Base-by-base conservation (phyloP, 1,140 invertebrate genomes). In the Tribolium madens region DNA sequence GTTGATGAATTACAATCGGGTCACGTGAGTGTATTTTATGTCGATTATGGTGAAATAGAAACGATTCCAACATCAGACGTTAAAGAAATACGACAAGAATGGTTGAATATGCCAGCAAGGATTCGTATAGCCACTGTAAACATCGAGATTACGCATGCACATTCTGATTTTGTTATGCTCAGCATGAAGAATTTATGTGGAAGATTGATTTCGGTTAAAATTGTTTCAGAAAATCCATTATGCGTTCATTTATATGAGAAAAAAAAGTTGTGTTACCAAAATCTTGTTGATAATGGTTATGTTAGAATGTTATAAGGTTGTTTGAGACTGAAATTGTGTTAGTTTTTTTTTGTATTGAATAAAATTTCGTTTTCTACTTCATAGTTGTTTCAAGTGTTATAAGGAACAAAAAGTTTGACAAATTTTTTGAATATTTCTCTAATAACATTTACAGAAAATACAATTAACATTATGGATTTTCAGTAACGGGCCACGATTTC, bases 401-500 rank as follows among this genome's bases (percentile, higher is more conserved):
- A 26, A 26, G 21, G 2, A 4, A 26, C 3, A 4, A 26, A 26
- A 26, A 3, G 21, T 26, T 3, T 5, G 0, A 26, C 21, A 26
- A n/a, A 26, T 71, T 47, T 71, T 48, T 17, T 57, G 1, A 57
- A 57, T 72, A 52, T 72, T 47, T 72, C 21, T 72, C 50, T 50
- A 52, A 52, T 72, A 72, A 17, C 46, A 57, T 64, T 64, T 64
- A 64, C 57, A 64, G 57, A 64, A 64, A 64, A 64, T 64, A 64
- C 26, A 33, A 1, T 0, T 73, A 52, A 53, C 26, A 48, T 12
- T 73, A 53, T 73, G 50, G 48, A 31, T 72, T 78, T 47, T 83
- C 80, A 31, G 80, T 80, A 47, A 84, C 50, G 14, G 83, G 71
- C 84, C 87, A 89, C 12, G 87, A 88, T 82, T 89, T 90, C 69